phyloP scores from a whole-genome alignment of 64 coral and sea anemone species.

The Actinia equina region DNA sequence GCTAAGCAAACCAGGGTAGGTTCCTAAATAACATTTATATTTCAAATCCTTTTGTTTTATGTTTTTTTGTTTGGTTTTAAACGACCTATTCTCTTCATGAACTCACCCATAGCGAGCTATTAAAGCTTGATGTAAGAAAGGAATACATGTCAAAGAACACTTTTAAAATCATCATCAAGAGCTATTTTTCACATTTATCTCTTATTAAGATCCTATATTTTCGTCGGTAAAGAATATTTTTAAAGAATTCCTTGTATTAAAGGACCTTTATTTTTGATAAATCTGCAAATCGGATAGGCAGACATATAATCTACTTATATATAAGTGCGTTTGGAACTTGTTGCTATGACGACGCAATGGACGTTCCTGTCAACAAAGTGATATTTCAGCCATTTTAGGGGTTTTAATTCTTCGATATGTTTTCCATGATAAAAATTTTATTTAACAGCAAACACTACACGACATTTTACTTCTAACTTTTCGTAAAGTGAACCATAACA shows the following conservation, averaged over 20 bases:
- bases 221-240: background rate
- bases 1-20: constrained; percentile 62
- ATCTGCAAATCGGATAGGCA: background rate
- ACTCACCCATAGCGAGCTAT: background rate
- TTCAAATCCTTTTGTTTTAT: background rate
- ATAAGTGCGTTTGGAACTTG: background rate
- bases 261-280: background rate
- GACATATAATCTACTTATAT: background rate
- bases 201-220: background rate
- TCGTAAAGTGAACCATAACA: no score
- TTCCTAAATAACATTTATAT: background rate
- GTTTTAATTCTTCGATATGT: no score
- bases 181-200: background rate
- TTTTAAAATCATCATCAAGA: background rate
- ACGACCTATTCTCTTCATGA: background rate
- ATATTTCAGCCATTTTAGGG: background rate
- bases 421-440: no score
- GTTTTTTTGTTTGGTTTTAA: background rate
- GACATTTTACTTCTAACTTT: no score
- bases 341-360: background rate
- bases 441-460: no score
- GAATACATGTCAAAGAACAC: background rate
- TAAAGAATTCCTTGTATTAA: background rate
- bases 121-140: background rate
- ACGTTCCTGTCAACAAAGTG: background rate